Conservation (phyloP, 2,113 vertebrate genomes). For the Brachyhypopomus gauderio region DNA sequence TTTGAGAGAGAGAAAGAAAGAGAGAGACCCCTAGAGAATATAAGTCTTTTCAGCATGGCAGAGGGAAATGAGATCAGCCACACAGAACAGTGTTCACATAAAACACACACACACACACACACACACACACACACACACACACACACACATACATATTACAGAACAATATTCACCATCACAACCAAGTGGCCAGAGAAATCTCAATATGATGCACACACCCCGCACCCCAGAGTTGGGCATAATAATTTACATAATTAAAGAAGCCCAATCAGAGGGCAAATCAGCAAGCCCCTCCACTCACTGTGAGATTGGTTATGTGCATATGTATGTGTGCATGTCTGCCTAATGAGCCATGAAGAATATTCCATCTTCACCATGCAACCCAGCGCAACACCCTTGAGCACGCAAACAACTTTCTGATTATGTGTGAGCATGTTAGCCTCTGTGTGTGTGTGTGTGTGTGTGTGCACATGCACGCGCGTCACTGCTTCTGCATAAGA, state of each 20-base stretch:
- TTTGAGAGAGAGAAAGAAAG: conserved; percentile 62
- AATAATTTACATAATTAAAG: conserved; percentile 75
- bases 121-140: conserved; percentile 24
- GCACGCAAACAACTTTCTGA: conserved; percentile 4
- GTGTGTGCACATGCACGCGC: too few relatives aligned
- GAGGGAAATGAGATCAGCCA: conserved; percentile 25
- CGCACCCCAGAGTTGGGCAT: conserved; percentile 65
- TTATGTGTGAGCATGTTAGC: neutral
- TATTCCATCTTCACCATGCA: conserved; percentile 13
- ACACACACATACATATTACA: conserved; percentile 46
- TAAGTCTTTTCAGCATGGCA: conserved; percentile 21
- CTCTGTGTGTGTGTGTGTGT: conserved; percentile 14
- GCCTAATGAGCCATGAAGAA: conserved; percentile 18
- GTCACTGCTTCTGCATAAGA: neutral
- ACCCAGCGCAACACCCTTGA: neutral
- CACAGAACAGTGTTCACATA: conserved; percentile 33
- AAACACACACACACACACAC: conserved; percentile 33
- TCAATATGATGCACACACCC: conserved; percentile 24
- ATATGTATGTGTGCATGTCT: conserved; percentile 2
- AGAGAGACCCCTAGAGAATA: conserved; percentile 18
- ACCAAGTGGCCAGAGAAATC: neutral
- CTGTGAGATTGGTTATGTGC: neutral
- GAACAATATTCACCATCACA: conserved; percentile 48
- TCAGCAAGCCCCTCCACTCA: conserved; percentile 31
- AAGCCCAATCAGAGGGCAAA: conserved; percentile 70